Conservation (phyloP, 2,888 invertebrate genomes). For the Drosophila mimetica region DNA sequence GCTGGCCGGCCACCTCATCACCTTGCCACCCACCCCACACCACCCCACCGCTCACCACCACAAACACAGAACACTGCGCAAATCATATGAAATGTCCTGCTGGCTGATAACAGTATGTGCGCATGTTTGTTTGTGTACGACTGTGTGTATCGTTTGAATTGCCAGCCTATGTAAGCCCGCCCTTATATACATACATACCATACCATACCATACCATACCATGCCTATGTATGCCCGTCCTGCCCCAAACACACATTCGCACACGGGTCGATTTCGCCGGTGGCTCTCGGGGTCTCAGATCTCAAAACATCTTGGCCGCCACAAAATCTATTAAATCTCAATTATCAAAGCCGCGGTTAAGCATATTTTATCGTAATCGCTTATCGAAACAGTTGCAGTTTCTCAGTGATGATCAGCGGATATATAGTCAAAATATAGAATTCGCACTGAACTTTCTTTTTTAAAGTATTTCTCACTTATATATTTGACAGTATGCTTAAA, state of each 20-base stretch:
- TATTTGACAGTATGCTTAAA: too few relatives aligned
- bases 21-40: slow-evolving; percentile 1
- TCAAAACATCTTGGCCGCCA: slow-evolving; percentile 14
- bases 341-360: slow-evolving; percentile 19
- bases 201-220: too few relatives aligned
- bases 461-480: too few relatives aligned
- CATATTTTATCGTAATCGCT: slow-evolving; percentile 21
- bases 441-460: too few relatives aligned
- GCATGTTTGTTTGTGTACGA: slow-evolving; percentile 49
- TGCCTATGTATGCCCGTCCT: background rate
- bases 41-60: background rate
- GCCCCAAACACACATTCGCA: slow-evolving; percentile 5
- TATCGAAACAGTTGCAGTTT: slow-evolving; percentile 7
- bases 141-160: slow-evolving; percentile 34
- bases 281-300: background rate
- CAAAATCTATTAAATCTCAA: slow-evolving; percentile 29
- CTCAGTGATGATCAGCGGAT: background rate
- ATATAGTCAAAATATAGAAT: too few relatives aligned
- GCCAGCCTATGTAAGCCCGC: slow-evolving; percentile 37
- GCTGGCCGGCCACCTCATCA: background rate
- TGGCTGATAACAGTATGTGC: slow-evolving; percentile 53
- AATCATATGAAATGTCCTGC: slow-evolving; percentile 67
- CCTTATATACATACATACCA: slow-evolving; percentile 15
- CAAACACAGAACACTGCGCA: slow-evolving; percentile 47
- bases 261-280: slow-evolving; percentile 20